Evolutionary conservation across 2,888 invertebrate genomes (phyloP).

Genomic region (Brachyptera putata): DNA sequence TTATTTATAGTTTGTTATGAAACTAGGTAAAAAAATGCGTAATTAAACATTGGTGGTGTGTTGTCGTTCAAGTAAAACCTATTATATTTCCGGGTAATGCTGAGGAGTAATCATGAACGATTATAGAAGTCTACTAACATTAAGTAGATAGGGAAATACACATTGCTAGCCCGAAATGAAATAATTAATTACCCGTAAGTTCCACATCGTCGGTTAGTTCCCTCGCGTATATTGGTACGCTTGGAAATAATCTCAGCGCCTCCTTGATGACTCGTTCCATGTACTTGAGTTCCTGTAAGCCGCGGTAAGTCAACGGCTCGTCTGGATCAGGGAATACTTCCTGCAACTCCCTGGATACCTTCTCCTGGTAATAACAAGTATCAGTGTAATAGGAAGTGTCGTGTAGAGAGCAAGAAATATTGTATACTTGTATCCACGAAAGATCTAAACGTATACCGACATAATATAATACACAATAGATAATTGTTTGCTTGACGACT

Average conservation of each 20-base stretch:
- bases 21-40: no score
- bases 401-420: neutral
- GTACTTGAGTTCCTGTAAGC: constrained; percentile 60
- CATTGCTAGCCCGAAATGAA: neutral
- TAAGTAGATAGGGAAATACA: no score
- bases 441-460: no score
- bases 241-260: constrained; percentile 60
- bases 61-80: no score
- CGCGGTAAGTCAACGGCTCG: constrained; percentile 51
- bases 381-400: neutral
- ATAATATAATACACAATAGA: no score
- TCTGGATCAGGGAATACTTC: constrained; percentile 48
- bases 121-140: no score
- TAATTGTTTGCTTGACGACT: no score
- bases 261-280: constrained; percentile 68
- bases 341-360: constrained; percentile 49
- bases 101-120: no score
- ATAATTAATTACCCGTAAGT: neutral
- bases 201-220: constrained; percentile 32
- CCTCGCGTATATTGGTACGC: constrained; percentile 49
- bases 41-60: no score
- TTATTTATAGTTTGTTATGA: no score
- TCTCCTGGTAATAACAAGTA: constrained; percentile 41
- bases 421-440: no score
- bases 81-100: no score